Percentiles rank a stretch among this genome's conserved stretches.
Evolutionary conservation across 2,888 invertebrate species (phyloP).

Genomic region (Myopa testacea): DNA sequence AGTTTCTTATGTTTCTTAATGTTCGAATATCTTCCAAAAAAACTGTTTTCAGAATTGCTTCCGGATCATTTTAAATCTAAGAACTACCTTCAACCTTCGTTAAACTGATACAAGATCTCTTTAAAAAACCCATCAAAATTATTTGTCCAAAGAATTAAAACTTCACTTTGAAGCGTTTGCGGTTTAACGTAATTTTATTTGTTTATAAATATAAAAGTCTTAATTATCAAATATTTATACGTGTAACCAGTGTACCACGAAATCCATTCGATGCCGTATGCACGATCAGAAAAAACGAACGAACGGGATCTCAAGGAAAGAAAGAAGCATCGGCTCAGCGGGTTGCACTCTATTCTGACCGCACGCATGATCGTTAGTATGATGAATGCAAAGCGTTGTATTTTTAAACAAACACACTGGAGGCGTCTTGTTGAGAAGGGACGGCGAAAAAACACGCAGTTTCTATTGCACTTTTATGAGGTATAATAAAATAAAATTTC

Average conservation of each 20-base stretch:
- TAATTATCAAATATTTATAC: constrained; percentile 56
- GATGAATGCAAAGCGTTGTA: constrained; percentile 50
- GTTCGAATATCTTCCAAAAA: not conserved
- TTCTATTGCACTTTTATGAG: constrained; percentile 47
- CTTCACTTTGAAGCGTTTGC: constrained; percentile 18
- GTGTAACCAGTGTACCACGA: not conserved
- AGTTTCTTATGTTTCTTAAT: not conserved
- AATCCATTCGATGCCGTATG: not conserved
- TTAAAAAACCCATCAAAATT: not conserved
- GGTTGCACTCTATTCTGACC: constrained; percentile 50
- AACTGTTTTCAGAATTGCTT: not conserved
- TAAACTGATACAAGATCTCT: constrained; percentile 3
- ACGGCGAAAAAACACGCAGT: constrained; percentile 12
- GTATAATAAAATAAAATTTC: constrained; percentile 24
- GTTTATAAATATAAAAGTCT: constrained; percentile 52
- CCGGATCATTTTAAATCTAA: not conserved
- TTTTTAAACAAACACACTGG: constrained; percentile 41
- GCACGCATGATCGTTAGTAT: constrained; percentile 53
- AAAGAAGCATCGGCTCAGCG: constrained; percentile 46
- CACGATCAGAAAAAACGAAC: not conserved
- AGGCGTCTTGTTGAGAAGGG: constrained; percentile 16
- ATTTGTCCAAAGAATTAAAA: not conserved
- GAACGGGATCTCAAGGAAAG: constrained; percentile 39
- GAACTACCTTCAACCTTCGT: not conserved
- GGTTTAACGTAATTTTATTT: constrained; percentile 46